Base-by-base conservation (phyloP, 2,888 invertebrate genomes). In the Agrilus mali region DNA sequence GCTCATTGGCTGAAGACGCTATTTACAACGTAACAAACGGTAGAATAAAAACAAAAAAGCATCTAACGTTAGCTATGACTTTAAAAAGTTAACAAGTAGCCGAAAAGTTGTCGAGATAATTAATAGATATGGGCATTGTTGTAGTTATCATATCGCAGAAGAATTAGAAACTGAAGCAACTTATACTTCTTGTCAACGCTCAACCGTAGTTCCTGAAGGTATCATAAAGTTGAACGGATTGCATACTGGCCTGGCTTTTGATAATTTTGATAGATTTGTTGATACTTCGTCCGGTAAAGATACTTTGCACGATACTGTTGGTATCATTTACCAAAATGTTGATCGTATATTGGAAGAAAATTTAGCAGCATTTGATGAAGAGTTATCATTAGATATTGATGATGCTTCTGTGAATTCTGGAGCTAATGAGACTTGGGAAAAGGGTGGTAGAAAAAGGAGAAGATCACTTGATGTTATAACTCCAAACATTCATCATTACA, bases 121-220 rank as follows among this genome's bases (percentile, higher is more conserved):
- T 2, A 59, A 61, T 48, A 53, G 45, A 50, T 58, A 53, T 42
- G 58, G 60, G 17, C 59, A 61, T 46, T 59, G 56, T 38, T 50
- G 50, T 33, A 54, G 54, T 39, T 61, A 60, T 40, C 36, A 50
- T 31, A 43, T 38, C n/a, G 40, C 56, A n/a, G 59, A 60, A 55
- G 60, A 60, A 53, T 45, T 62, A 13, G 61, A 61, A 53, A 58
- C 58, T 17, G 54, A 54, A 57, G 42, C 47, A 27, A 56, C 60
- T 33, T 53, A 42, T 53, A 31, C 54, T 13, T 51, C 49, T 13
- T 43, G n/a, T n/a, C n/a, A n/a, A n/a, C n/a, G n/a, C n/a, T n/a
- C n/a, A n/a, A n/a, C n/a, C n/a, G 48, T 5, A 40, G n/a, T 27
- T 45, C 58, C 58, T 27, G 43, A 50, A 39, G 51, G 39, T 36